Evolutionary conservation across 2,113 vertebrate species (phyloP).

Genomic region (Burhinus oedicnemus): DNA sequence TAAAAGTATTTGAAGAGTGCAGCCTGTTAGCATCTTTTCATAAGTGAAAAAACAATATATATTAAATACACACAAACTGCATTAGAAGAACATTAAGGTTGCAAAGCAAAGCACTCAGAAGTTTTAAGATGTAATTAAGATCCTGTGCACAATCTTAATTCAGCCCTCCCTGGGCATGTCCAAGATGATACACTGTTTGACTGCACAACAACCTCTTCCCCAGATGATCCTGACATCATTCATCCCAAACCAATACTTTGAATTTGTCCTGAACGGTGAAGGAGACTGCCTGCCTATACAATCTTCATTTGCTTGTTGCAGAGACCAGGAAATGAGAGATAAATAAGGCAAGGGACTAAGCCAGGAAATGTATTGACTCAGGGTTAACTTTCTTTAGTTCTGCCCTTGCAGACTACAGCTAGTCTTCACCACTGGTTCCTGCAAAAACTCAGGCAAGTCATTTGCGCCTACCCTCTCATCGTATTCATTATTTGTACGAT

Average conservation of each 20-base stretch:
- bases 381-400: not conserved
- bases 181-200: not conserved
- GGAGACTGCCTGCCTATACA: not conserved
- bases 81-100: not conserved
- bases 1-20: slow-evolving; percentile 32
- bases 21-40: slow-evolving; percentile 46
- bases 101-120: not conserved
- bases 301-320: not conserved
- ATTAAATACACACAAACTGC: not conserved
- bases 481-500: not conserved
- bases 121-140: not conserved
- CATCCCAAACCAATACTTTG: not conserved
- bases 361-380: not conserved
- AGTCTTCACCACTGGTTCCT: not conserved
- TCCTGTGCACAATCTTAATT: not conserved
- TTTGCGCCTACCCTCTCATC: not conserved
- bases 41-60: slow-evolving; percentile 18
- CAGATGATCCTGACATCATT: not conserved
- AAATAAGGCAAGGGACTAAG: not conserved
- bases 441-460: not conserved
- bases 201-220: not conserved
- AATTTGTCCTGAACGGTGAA: not conserved
- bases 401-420: not conserved
- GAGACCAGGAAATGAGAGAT: not conserved
- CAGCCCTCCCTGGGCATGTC: not conserved